Evolutionary conservation across 2,888 invertebrate genomes (phyloP).

Genomic region (Eulithis prunata): DNA sequence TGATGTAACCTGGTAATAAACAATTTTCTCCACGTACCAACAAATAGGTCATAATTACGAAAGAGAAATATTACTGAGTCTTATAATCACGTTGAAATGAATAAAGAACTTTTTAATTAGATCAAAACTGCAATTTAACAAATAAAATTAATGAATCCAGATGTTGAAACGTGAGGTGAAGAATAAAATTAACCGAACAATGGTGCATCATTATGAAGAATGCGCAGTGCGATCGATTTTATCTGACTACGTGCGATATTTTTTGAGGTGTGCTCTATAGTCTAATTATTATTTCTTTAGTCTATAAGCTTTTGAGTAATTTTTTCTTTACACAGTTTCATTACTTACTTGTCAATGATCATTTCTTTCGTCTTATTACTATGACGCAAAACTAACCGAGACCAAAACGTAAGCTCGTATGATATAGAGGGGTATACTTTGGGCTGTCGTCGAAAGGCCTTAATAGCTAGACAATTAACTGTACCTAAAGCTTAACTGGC

Average conservation of each 20-base stretch:
- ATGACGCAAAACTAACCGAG: too few species aligned
- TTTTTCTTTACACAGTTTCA: too few species aligned
- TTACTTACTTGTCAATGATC: too few species aligned
- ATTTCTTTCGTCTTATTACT: too few species aligned
- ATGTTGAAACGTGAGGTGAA: slow-evolving; percentile 1
- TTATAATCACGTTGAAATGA: too few species aligned
- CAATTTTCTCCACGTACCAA: too few species aligned
- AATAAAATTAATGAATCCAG: background rate
- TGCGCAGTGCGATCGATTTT: slow-evolving; percentile 22
- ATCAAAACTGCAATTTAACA: too few species aligned
- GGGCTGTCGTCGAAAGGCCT: background rate
- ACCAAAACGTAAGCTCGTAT: background rate
- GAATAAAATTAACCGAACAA: slow-evolving; percentile 22
- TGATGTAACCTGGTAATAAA: background rate
- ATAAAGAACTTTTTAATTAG: too few species aligned
- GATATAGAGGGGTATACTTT: background rate
- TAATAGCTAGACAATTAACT: background rate
- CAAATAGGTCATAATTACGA: too few species aligned
- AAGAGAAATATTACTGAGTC: too few species aligned
- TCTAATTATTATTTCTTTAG: background rate
- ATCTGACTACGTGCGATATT: slow-evolving; percentile 17
- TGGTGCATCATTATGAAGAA: slow-evolving; percentile 24
- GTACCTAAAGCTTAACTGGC: slow-evolving; percentile 5
- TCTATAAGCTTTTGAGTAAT: slow-evolving; percentile 10
- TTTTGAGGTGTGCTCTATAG: background rate